A percentile compares a stretch with the other conserved stretches of the same genome.
Conservation (phyloP, 2,113 vertebrate genomes). For the Chunga burmeisteri region DNA sequence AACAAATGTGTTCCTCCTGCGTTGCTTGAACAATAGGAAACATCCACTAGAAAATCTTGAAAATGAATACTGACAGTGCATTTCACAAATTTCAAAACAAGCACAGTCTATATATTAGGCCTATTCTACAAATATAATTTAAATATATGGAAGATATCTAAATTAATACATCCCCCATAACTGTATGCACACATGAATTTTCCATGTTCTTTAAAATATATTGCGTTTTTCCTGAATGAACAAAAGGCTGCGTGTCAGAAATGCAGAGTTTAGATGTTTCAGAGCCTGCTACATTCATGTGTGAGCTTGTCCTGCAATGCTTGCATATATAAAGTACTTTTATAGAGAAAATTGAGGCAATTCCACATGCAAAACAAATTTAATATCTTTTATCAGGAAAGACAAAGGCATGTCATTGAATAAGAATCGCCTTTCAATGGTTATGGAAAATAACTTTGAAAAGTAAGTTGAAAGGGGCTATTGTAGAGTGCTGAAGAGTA, state of each 20-base stretch:
- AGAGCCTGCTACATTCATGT: neutral
- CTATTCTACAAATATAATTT: neutral
- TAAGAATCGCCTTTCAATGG: neutral
- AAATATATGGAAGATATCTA: neutral
- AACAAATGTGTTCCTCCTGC: neutral
- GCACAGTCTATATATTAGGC: neutral
- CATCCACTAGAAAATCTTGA: neutral
- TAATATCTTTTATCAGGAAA: neutral
- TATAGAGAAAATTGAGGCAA: neutral
- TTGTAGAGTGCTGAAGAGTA: neutral
- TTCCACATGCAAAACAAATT: neutral
- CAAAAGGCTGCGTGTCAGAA: neutral
- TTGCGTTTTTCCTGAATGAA: neutral
- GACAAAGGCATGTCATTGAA: neutral
- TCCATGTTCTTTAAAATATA: neutral
- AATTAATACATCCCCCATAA: neutral
- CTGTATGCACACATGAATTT: neutral
- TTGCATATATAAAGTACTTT: neutral
- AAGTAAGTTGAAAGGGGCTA: neutral
- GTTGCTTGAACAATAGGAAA: neutral
- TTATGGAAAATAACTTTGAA: neutral
- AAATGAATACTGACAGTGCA: neutral
- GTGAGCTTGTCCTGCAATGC: neutral
- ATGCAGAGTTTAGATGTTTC: neutral
- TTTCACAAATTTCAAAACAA: neutral